phyloP scores from a whole-genome alignment of 2,797 vertebrate species.

The Capromys pilorides region DNA sequence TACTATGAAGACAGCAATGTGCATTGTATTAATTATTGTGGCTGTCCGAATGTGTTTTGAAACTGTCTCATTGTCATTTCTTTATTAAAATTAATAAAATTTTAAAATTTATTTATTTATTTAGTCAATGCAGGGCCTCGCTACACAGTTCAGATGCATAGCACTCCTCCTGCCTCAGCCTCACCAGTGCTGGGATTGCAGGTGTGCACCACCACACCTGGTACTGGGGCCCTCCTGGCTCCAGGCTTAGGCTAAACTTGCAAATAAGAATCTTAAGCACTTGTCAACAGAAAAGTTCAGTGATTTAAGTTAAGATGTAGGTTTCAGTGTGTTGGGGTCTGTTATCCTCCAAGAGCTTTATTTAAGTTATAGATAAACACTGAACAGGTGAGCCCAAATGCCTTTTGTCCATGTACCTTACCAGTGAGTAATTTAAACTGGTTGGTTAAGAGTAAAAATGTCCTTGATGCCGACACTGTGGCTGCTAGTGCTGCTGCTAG shows the following conservation, averaged over 20 bases:
- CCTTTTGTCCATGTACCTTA: neutral
- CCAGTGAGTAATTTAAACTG: neutral
- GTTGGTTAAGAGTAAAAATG: neutral
- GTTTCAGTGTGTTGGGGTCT: neutral
- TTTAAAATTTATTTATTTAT: too few relatives aligned
- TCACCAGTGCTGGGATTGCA: too few relatives aligned
- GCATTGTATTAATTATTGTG: too few relatives aligned
- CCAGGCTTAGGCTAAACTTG: neutral
- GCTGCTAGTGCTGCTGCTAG: neutral
- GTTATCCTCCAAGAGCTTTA: neutral
- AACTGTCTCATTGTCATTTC: too few relatives aligned
- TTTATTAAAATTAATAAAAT: too few relatives aligned
- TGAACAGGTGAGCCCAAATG: neutral
- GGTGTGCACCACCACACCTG: too few relatives aligned
- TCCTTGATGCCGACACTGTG: neutral
- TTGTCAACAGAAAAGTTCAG: neutral
- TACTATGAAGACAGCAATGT: too few relatives aligned
- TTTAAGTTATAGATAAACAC: neutral
- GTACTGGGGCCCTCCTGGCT: neutral
- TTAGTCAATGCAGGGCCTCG: too few relatives aligned
- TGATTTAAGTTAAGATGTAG: neutral
- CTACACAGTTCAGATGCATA: too few relatives aligned
- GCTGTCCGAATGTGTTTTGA: too few relatives aligned
- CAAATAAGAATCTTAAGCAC: neutral
- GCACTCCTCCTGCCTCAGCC: too few relatives aligned